These are phyloP conservation scores for Semicossyphus pulcher DNA, from an alignment of 2,113 vertebrate genomes.

Conservation along the genomic window DNA sequence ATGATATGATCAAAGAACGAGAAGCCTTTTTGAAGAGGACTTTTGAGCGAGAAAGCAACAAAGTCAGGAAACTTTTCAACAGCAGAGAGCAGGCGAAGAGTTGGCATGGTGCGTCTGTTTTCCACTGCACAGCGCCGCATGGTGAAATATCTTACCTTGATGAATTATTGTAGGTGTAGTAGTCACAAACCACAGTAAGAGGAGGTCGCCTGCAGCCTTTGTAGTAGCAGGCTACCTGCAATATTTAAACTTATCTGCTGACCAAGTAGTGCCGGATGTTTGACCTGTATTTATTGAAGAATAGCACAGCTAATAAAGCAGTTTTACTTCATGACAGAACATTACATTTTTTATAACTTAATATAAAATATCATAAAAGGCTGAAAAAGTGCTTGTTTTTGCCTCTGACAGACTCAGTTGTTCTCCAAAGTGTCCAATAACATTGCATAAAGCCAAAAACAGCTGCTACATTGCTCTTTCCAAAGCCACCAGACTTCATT, in stretches of 20 bases:
- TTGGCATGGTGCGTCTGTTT: neutral
- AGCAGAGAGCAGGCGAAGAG: neutral
- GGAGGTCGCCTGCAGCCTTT: neutral
- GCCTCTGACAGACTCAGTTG: too few relatives aligned
- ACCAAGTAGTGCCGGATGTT: neutral
- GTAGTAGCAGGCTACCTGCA: neutral
- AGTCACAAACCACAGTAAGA: neutral
- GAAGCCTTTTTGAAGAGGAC: constrained; percentile 6
- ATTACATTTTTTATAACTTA: too few relatives aligned
- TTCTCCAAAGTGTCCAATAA: too few relatives aligned
- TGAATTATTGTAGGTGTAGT: neutral
- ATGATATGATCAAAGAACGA: constrained; percentile 15
- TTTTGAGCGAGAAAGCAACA: neutral
- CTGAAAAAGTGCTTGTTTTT: too few relatives aligned
- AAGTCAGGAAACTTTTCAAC: neutral
- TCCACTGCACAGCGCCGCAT: neutral
- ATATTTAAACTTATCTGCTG: neutral
- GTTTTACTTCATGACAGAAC: too few relatives aligned
- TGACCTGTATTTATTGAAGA: neutral
- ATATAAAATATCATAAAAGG: too few relatives aligned
- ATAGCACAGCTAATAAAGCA: too few relatives aligned
- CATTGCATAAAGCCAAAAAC: too few relatives aligned
- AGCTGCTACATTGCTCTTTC: too few relatives aligned
- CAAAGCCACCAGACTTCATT: too few relatives aligned
- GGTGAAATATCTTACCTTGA: neutral